Evolutionary conservation across 2,113 vertebrate species (phyloP).

Genomic region (Equus przewalskii): DNA sequence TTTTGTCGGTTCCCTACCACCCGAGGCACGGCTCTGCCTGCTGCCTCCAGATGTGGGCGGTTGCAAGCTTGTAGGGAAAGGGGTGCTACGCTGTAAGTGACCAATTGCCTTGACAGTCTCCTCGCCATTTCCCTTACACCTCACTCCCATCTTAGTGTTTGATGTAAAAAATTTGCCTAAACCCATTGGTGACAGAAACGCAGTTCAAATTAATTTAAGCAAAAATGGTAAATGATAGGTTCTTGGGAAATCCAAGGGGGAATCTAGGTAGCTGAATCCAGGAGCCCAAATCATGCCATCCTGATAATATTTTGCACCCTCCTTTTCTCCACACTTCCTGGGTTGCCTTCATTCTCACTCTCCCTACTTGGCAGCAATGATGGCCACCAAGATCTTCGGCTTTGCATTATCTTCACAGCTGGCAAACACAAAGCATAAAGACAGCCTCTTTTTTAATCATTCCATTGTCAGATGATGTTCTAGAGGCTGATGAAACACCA

Average conservation of each 20-base stretch:
- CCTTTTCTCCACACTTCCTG: background rate
- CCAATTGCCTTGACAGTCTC: background rate
- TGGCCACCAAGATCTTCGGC: too few species aligned
- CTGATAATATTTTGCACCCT: background rate
- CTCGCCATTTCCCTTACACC: background rate
- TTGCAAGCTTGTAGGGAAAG: background rate
- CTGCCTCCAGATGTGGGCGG: background rate
- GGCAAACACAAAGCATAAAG: background rate
- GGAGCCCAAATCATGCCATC: background rate
- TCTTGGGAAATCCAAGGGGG: background rate
- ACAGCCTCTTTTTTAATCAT: background rate
- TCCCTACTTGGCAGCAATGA: background rate
- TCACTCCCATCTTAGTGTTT: background rate
- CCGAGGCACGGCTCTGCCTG: background rate
- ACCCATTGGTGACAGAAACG: background rate
- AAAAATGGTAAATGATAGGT: conserved; percentile 8
- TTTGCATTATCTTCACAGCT: background rate
- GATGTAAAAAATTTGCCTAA: background rate
- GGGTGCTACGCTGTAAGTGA: background rate
- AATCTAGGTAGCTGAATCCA: background rate
- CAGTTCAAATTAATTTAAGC: background rate
- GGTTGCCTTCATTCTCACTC: background rate
- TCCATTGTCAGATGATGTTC: background rate
- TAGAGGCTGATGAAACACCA: background rate
- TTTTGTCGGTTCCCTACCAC: background rate